These are phyloP conservation scores for Bolborhynchus lineola DNA, from an alignment of 2,113 vertebrate species.

Conservation along the genomic window DNA sequence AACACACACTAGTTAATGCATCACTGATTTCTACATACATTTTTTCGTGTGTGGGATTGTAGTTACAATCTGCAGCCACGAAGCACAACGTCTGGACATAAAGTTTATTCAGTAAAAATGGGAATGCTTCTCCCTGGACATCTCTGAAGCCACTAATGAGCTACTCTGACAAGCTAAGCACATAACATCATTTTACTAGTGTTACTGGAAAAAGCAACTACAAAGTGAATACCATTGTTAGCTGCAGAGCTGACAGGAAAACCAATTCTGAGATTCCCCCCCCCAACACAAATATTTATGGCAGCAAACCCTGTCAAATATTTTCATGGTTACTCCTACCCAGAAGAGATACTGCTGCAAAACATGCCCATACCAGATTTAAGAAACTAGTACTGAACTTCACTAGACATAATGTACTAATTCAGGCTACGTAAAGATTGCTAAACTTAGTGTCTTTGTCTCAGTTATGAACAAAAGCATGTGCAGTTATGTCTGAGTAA, in stretches of 20 bases:
- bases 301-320: not conserved
- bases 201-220: not conserved
- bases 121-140: not conserved
- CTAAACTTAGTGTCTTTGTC: not conserved
- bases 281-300: not conserved
- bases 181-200: rapidly evolving
- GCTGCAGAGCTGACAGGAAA: not conserved
- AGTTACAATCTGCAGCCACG: not conserved
- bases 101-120: not conserved
- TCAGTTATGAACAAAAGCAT: not conserved
- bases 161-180: not conserved
- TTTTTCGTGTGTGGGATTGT: not conserved
- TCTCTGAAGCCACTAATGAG: not conserved
- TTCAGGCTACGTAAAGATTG: not conserved
- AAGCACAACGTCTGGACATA: not conserved
- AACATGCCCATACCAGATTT: not conserved
- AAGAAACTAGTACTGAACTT: not conserved
- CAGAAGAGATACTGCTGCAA: not conserved
- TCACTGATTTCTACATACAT: not conserved
- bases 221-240: not conserved
- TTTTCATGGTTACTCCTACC: not conserved
- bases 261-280: not conserved
- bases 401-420: not conserved
- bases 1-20: not conserved
- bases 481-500: not conserved